Conservation (phyloP, 2,888 invertebrate species). For the Ectobius pallidus region DNA sequence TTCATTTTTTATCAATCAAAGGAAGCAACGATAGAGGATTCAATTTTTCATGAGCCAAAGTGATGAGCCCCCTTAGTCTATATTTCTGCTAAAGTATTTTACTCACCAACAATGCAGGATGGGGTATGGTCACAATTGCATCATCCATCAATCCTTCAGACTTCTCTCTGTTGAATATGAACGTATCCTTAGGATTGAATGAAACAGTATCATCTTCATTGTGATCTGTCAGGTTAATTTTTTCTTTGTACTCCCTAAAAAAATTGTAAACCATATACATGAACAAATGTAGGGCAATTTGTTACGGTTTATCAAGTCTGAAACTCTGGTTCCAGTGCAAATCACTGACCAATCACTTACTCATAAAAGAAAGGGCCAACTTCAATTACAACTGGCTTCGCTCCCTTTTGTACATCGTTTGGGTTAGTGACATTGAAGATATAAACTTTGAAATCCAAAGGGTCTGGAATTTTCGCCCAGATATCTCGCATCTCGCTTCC, state of each 20-base stretch:
- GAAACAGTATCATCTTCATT: constrained; percentile 74
- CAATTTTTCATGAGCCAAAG: too few relatives aligned
- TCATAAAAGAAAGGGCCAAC: constrained; percentile 62
- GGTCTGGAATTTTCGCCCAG: constrained; percentile 80
- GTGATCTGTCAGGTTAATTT: constrained; percentile 73
- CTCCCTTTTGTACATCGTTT: constrained; percentile 72
- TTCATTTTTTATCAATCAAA: too few relatives aligned
- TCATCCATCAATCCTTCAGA: constrained; percentile 68
- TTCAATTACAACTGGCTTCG: constrained; percentile 73
- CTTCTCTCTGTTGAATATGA: constrained; percentile 67
- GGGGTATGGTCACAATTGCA: neutral
- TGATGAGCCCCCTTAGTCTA: too few relatives aligned
- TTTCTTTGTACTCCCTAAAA: constrained; percentile 80
- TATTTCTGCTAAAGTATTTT: too few relatives aligned
- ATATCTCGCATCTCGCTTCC: constrained; percentile 76
- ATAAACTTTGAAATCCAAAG: constrained; percentile 76
- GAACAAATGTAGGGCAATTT: too few relatives aligned
- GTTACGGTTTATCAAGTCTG: too few relatives aligned
- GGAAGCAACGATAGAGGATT: too few relatives aligned
- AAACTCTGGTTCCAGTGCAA: too few relatives aligned
- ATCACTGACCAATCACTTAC: too few relatives aligned
- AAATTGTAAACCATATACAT: too few relatives aligned
- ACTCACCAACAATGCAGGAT: neutral
- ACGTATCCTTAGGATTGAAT: constrained; percentile 71
- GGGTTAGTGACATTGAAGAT: constrained; percentile 84